A percentile compares a stretch with the other conserved stretches of the same genome.
phyloP scores from a whole-genome alignment of 2,888 invertebrate genomes.

The Oscheius sp. region DNA sequence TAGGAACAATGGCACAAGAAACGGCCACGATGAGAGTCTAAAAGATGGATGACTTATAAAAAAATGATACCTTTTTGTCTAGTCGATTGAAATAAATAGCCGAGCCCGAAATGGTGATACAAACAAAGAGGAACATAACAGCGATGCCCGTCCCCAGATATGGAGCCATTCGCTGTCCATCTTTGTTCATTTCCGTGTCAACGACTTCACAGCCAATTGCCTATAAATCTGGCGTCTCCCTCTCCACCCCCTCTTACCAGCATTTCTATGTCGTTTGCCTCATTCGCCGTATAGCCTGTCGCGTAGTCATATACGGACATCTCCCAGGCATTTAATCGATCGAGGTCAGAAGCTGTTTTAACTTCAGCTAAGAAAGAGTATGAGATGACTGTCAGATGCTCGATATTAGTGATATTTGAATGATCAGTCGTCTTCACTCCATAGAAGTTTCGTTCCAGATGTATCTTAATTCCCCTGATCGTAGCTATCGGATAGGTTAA shows the following conservation, averaged over 20 bases:
- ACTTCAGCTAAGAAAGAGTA: slow-evolving; percentile 47
- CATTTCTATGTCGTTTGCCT: slow-evolving; percentile 44
- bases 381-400: slow-evolving; percentile 29
- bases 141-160: slow-evolving; percentile 57
- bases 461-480: slow-evolving; percentile 55
- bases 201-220: slow-evolving; percentile 68
- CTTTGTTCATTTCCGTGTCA: slow-evolving; percentile 69
- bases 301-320: slow-evolving; percentile 54
- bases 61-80: neutral
- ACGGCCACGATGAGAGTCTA: slow-evolving; percentile 48
- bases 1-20: slow-evolving; percentile 59
- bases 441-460: slow-evolving; percentile 67
- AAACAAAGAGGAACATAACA: slow-evolving; percentile 34
- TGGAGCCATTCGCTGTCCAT: slow-evolving; percentile 63
- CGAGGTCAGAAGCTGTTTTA: slow-evolving; percentile 51
- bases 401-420: slow-evolving; percentile 41
- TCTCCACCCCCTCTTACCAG: no score
- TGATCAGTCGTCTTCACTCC: slow-evolving; percentile 46
- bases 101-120: slow-evolving; percentile 25
- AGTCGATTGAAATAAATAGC: slow-evolving; percentile 32
- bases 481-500: slow-evolving; percentile 61
- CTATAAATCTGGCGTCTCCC: slow-evolving; percentile 39
- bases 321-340: slow-evolving; percentile 58
- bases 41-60: neutral
- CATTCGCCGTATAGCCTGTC: slow-evolving; percentile 36